A percentile compares a stretch with the other conserved stretches of the same genome.
phyloP scores from a whole-genome alignment of 2,113 vertebrate genomes.

The Tragulus kanchil region DNA sequence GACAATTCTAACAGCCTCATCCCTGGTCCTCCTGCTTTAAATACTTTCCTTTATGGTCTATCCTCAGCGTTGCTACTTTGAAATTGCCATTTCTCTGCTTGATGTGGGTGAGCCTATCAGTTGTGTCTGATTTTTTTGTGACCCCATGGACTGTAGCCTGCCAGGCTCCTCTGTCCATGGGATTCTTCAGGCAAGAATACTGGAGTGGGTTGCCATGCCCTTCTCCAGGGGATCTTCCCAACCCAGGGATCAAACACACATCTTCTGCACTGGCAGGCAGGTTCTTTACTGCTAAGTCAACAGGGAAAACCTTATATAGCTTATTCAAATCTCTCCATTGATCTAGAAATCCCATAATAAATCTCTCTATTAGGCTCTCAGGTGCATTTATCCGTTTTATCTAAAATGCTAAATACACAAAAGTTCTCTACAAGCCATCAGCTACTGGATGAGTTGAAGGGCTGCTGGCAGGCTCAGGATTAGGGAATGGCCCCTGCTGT shows the following conservation, averaged over 20 bases:
- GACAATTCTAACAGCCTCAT: neutral
- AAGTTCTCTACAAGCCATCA: neutral
- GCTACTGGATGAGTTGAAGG: neutral
- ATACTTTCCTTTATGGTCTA: neutral
- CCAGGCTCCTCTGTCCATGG: neutral
- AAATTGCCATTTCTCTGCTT: neutral
- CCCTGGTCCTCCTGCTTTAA: neutral
- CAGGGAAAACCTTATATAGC: neutral
- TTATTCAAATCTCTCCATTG: neutral
- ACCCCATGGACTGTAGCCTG: neutral
- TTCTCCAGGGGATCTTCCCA: neutral
- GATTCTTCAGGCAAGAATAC: neutral
- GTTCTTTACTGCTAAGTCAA: neutral
- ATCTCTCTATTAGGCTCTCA: too few relatives aligned
- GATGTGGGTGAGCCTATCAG: neutral
- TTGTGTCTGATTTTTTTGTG: neutral
- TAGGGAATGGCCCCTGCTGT: rapidly evolving
- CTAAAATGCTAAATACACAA: neutral
- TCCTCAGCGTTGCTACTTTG: neutral
- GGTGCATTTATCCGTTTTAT: neutral
- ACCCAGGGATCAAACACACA: neutral
- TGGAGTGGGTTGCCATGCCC: neutral
- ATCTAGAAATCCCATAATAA: neutral
- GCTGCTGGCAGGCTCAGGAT: neutral
- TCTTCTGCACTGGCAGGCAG: neutral